A percentile compares a stretch with the other conserved stretches of the same genome.
Evolutionary conservation across 2,888 invertebrate genomes (phyloP).

Genomic region (Blomia tropicalis): DNA sequence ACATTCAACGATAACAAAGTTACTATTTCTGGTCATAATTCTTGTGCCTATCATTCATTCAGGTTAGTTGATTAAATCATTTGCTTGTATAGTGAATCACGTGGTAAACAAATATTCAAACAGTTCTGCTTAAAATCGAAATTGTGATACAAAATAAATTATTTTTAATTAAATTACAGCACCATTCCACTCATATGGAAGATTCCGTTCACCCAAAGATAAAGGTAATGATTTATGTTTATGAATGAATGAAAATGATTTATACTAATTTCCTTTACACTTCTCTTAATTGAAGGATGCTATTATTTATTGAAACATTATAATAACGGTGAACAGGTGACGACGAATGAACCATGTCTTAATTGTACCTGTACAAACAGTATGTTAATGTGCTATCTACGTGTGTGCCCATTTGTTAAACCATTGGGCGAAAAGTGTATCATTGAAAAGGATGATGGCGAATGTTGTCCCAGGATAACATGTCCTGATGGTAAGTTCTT

Average conservation of each 20-base stretch:
- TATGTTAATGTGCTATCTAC: slow-evolving; percentile 85
- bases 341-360: slow-evolving; percentile 84
- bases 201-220: slow-evolving; percentile 23
- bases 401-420: slow-evolving; percentile 83
- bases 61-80: slow-evolving; percentile 7
- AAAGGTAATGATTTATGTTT: slow-evolving; percentile 18
- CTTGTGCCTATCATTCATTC: slow-evolving; percentile 13
- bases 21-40: slow-evolving; percentile 19
- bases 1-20: neutral
- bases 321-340: slow-evolving; percentile 76
- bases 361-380: slow-evolving; percentile 88
- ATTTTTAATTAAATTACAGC: slow-evolving; percentile 10
- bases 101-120: too few species aligned
- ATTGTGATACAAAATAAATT: neutral
- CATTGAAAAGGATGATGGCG: slow-evolving; percentile 72
- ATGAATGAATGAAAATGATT: neutral
- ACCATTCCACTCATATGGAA: slow-evolving; percentile 23
- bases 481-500: slow-evolving; percentile 65
- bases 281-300: slow-evolving; percentile 46
- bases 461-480: slow-evolving; percentile 80
- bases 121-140: too few species aligned
- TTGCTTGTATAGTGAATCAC: too few species aligned
- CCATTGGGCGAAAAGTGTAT: slow-evolving; percentile 79
- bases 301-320: slow-evolving; percentile 88
- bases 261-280: neutral